Conservation (phyloP, 1,140 invertebrate genomes). For the Drosophila punjabiensis region DNA sequence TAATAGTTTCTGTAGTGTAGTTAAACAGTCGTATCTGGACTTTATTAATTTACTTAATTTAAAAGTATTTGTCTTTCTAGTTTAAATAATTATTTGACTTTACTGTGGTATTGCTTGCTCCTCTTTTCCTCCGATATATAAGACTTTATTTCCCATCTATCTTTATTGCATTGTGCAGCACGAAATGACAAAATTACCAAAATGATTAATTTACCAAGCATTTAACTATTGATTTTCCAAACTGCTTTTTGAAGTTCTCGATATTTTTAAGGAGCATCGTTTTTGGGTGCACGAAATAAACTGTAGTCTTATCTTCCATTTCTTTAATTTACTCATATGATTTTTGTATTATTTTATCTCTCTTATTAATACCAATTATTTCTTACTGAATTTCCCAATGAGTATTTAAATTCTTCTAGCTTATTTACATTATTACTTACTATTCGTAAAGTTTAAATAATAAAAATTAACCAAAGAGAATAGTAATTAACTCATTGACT, state of each 20-base stretch:
- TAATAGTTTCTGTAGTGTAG: slow-evolving; percentile 7
- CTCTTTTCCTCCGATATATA: background rate
- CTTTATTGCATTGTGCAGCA: background rate
- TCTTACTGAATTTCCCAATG: background rate
- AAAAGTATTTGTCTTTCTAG: background rate
- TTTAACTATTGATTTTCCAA: background rate
- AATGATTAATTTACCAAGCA: background rate
- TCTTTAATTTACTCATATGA: background rate
- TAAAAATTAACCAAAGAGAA: background rate
- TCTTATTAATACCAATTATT: background rate
- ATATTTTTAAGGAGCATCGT: background rate
- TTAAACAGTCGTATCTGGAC: background rate
- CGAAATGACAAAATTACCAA: background rate
- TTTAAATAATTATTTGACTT: background rate
- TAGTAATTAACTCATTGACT: background rate
- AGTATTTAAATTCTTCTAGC: background rate
- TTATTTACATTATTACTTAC: background rate
- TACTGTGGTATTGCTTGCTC: background rate
- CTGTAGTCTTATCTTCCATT: background rate
- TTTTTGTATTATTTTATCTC: background rate
- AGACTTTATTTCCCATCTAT: background rate
- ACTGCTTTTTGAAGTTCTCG: background rate
- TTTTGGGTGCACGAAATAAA: background rate
- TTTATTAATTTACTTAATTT: background rate
- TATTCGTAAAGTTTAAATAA: background rate